Evolutionary conservation across 1,140 invertebrate species (phyloP), one percentile per base, ranked within the genome.

Genomic region (Musca domestica): DNA sequence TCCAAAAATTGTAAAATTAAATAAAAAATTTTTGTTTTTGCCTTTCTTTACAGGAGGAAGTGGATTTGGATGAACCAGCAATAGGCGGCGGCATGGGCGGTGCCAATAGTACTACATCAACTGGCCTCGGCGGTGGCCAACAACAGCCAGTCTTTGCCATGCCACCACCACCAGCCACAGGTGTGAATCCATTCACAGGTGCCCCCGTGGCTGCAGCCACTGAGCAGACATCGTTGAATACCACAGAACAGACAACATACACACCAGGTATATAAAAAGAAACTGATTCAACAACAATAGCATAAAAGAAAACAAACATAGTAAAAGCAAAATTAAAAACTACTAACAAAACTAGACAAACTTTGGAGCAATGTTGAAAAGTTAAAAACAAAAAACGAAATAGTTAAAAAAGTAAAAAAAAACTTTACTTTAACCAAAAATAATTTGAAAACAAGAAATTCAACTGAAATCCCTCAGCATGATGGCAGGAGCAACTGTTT

Each of bases 201-300:
- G 77, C 77, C 47, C 77, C 77, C 7, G 77, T 80, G 46, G 77
- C 77, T 1, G n/a, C 27, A 30, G 80, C 82, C 17, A 78, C 73
- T 19, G 84, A 86, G 71, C 83, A 76, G 66, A 84, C 84, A 30
- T 84, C 84, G 54, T 75, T 86, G 48, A 86, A 85, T 77, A 81
- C 84, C 74, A 82, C 83, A 70, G 84, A 84, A 72, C 83, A 84
- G 69, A 83, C 84, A 64, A 84, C 84, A 67, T 86, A 86, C 72
- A 86, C 84, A 68, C 83, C 84, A 81, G 84, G 84, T 85, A 83
- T 75, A 78, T 79, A 81, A 77, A 73, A 71, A 56, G 20, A 58
- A 56, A 66, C 20, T 51, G 23, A 22, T 19, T 51, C 17, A 22
- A 14, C 15, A 49, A 66, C 7, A 66, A 66, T 23, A 22, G 17